phyloP scores from a whole-genome alignment of 2,888 invertebrate species.

The Drosophila pseudotakahashii region DNA sequence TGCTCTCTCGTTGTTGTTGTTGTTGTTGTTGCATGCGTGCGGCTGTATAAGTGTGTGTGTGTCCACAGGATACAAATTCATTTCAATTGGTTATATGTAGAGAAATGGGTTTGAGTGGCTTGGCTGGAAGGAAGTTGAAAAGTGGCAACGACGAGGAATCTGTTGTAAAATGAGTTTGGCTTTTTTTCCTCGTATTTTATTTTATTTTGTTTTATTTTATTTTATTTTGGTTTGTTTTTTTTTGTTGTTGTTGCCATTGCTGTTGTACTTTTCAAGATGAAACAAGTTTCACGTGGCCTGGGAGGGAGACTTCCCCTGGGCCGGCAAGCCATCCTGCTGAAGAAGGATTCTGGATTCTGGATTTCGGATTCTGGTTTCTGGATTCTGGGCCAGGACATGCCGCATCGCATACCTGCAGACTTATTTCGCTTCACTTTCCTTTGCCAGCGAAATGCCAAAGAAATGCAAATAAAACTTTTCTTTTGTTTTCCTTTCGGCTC shows the following conservation, averaged over 20 bases:
- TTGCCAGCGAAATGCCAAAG: conserved; percentile 65
- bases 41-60: conserved; percentile 37
- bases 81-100: conserved; percentile 71
- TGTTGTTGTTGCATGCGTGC: conserved; percentile 33
- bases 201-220: conserved; percentile 12
- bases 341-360: conserved; percentile 20
- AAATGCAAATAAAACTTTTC: conserved; percentile 74
- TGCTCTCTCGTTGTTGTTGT: conserved; percentile 20
- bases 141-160: conserved; percentile 38
- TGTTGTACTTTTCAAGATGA: conserved; percentile 50
- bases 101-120: conserved; percentile 18
- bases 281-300: conserved; percentile 53
- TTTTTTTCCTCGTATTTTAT: conserved; percentile 12
- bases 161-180: conserved; percentile 48
- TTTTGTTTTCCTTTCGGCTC: conserved; percentile 16
- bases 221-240: conserved; percentile 8
- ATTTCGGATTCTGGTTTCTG: conserved; percentile 27
- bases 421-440: conserved; percentile 54
- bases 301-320: conserved; percentile 25
- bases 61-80: conserved; percentile 74
- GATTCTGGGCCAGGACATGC: conserved; percentile 37
- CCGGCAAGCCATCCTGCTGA: conserved; percentile 9
- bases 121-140: conserved; percentile 11
- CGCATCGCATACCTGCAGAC: conserved; percentile 64
- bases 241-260: conserved; percentile 17